Percentiles rank a stretch among this genome's conserved stretches.
Evolutionary conservation across 2,797 vertebrate species (phyloP).

Genomic region (Luscinia megarhynchos): DNA sequence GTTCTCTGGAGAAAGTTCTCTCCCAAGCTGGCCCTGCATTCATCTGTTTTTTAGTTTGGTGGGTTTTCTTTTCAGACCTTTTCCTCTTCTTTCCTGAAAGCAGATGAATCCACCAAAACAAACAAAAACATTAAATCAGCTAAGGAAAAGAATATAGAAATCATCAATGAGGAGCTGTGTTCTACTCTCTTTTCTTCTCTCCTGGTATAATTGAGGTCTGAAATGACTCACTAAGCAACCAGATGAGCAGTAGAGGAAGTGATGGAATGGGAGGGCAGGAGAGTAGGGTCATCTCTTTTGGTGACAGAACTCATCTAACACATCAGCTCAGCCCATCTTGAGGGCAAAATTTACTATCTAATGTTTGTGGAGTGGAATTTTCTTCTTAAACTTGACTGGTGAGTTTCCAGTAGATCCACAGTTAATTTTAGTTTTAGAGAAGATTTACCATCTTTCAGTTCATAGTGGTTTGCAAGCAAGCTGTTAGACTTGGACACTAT

Average conservation of each 20-base stretch:
- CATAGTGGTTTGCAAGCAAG: background rate
- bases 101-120: background rate
- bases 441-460: background rate
- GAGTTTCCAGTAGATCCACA: background rate
- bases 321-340: background rate
- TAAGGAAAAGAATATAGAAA: background rate
- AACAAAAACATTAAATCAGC: background rate
- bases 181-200: background rate
- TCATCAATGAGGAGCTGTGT: background rate
- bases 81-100: background rate
- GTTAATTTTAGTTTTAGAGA: background rate
- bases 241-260: background rate
- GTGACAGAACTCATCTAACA: background rate
- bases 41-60: background rate
- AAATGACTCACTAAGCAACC: background rate
- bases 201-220: background rate
- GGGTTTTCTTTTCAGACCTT: background rate
- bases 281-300: background rate
- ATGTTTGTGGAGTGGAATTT: background rate
- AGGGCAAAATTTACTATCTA: background rate
- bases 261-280: background rate
- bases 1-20: background rate
- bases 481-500: background rate
- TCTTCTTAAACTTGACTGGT: background rate
- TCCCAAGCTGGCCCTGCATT: background rate